Percentiles rank a stretch among this genome's conserved stretches.
Conservation (phyloP, 2,797 vertebrate species). For the Clamator glandarius region DNA sequence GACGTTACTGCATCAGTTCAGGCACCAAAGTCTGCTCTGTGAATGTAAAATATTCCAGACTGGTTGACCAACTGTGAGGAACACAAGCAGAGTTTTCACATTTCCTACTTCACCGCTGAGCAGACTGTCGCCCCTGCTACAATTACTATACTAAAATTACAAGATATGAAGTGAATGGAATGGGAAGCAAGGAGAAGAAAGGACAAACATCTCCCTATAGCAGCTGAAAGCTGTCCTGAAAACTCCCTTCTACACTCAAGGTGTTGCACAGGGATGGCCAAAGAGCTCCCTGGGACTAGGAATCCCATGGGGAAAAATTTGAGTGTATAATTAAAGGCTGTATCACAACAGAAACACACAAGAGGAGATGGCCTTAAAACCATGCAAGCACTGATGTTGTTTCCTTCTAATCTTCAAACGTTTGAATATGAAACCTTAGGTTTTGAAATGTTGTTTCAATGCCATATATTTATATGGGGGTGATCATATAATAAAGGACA, state of each 20-base stretch:
- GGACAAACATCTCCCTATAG: rapidly evolving
- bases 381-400: neutral
- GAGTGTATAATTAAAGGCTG: slow-evolving; percentile 13
- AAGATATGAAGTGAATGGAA: neutral
- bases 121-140: neutral
- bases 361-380: neutral
- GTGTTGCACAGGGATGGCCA: neutral
- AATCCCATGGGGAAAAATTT: neutral
- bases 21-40: neutral
- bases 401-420: neutral
- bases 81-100: neutral
- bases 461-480: neutral
- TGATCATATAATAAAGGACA: neutral
- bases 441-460: neutral
- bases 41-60: neutral
- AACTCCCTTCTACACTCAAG: neutral
- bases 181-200: neutral
- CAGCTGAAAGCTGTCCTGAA: neutral
- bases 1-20: rapidly evolving
- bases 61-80: neutral
- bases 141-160: neutral
- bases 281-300: neutral
- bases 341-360: neutral
- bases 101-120: neutral
- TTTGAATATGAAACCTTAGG: neutral